Base-by-base conservation (phyloP, 1,140 invertebrate genomes). In the Batillaria attramentaria region DNA sequence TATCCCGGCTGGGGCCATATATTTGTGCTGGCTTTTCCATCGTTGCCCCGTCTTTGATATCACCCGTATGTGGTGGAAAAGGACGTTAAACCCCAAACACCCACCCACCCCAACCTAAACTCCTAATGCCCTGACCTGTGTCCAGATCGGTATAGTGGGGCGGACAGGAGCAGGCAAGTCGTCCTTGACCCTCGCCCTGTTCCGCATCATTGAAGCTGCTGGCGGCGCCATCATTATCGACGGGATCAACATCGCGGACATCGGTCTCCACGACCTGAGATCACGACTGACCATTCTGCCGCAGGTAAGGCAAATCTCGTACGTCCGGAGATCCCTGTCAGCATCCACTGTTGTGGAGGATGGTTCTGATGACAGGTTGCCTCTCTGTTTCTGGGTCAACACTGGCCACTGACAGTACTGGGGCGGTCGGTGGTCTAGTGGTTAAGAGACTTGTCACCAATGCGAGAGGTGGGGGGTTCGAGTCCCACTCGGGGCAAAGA, bases 191-290 rank as follows among this genome's bases (percentile, higher is more conserved):
- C 91, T 94, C 41, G 94, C 95, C 0, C 87, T 98, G 0, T 97
- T 97, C 86, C 92, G 96, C 72, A 85, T 97, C 75, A 92, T 93
- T 18, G 94, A 94, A 83, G 93, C 95, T 3, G 93, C 94, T 66
- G 39, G 57, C 20, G 86, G 87, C 13, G 77, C 73, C 8, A 73
- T 89, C 4, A 41, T 75, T 0, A 88, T 89, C 72, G 87, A 89
- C 79, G 81, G 75, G 39, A 72, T 86, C 2, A 73, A 87, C 69
- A 86, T 85, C 10, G 78, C 68, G 39, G 72, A 84, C 6, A 88
- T 92, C 60, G 91, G 91, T 3, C 84, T 92, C 3, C 90, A 92
- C 82, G 91, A 92, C 74, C 84, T 93, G 1, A 78, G 92, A 35
- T 84, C 83, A 24, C 87, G 89, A 72, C 86, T 93, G 31, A 91